Base-by-base conservation (phyloP, 2,113 vertebrate genomes). In the Larimichthys crocea region DNA sequence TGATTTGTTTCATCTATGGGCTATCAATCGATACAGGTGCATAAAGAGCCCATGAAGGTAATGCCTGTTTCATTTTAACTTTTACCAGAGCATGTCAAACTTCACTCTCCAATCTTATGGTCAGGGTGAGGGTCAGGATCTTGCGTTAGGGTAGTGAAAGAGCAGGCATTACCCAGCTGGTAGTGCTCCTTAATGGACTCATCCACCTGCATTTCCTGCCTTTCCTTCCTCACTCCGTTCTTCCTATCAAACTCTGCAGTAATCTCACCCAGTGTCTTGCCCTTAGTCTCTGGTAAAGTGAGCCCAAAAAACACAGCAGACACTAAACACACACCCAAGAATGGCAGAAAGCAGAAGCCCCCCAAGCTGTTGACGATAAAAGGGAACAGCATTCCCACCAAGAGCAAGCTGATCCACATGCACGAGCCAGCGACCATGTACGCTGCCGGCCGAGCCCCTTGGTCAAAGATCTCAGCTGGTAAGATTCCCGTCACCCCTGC, bases 271-370 rank as follows among this genome's bases (percentile, higher is more conserved):
- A 97, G 91, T 12, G 95, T 96, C 74, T 96, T 97, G 40, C 96
- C 97, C 79, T 97, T 98, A 15, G 97, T 99, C 92, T 99, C 97
- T 0, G 97, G 97, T 61, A 99, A 91, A 40, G 94, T 95, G 52
- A 96, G 50, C 9, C 92, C 87, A 22, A 96, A 71, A 62, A 96
- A 96, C 61, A 96, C 5, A 1, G 96, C 92, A 0, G 93, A 91
- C 20, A 90, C 83, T 76, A 96, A 0, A 64, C 97, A 98, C 22
- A 97, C 94, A 0, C 42, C 65, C 2, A 96, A 84, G 92, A 99
- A 98, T 0, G 97, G 97, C 44, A 97, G 2, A 19, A 96, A 99
- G 90, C 97, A 96, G 88, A 95, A 95, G 78, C 91, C 78, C 26
- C 93, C 96, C 56, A 99, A 79, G 15, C 86, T 74, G 16, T 76